These are phyloP conservation scores for Podarcis raffonei DNA, from an alignment of 2,113 vertebrate species.

Conservation along the genomic window DNA sequence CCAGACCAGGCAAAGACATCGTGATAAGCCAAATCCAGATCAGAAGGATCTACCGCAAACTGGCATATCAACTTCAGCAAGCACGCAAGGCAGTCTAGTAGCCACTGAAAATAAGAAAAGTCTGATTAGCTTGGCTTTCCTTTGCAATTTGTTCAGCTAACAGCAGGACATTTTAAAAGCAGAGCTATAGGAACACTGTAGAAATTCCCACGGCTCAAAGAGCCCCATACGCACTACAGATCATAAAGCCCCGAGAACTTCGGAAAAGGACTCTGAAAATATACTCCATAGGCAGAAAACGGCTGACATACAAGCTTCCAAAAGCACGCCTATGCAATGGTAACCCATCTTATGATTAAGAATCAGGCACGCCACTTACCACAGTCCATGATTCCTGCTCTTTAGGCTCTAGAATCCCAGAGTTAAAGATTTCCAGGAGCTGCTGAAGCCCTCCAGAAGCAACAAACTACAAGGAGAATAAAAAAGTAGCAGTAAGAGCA, in stretches of 20 bases:
- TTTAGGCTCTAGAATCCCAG: conserved; percentile 95
- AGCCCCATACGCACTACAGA: background rate
- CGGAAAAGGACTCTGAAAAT: background rate
- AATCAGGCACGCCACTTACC: conserved; percentile 73
- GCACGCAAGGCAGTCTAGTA: conserved; percentile 97
- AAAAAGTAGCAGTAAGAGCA: conserved; percentile 27
- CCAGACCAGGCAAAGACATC: conserved; percentile 98
- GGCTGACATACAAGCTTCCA: background rate
- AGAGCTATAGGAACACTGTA: background rate
- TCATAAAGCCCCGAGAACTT: background rate
- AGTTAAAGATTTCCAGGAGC: conserved; percentile 96
- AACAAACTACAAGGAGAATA: conserved; percentile 86
- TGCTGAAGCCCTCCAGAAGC: conserved; percentile 96
- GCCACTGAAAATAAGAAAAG: conserved; percentile 82
- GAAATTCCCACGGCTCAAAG: background rate
- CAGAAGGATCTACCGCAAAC: conserved; percentile 96
- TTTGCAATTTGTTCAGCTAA: background rate
- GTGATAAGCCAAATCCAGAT: conserved; percentile 95
- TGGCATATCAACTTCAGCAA: conserved; percentile 98
- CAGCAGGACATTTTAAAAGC: background rate
- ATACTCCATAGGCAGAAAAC: background rate
- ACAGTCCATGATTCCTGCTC: conserved; percentile 98
- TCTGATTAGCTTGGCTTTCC: background rate
- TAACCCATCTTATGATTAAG: background rate
- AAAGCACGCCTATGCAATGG: background rate